Base-by-base conservation (phyloP, 2,113 vertebrate genomes). In the Ploceus nigricollis region DNA sequence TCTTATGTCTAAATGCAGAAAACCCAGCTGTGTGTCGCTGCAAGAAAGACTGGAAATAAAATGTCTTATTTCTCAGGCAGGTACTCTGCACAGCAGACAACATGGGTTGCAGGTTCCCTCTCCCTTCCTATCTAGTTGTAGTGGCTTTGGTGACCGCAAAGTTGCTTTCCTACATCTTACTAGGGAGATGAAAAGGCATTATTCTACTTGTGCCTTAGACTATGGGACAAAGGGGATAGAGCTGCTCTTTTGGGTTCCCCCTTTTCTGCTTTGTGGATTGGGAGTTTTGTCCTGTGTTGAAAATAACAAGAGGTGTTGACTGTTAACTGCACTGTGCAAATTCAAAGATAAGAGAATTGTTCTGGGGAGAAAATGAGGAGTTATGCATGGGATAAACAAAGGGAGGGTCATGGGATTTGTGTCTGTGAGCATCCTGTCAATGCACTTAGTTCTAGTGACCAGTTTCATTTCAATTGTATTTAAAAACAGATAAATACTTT, bases 1-100 rank as follows among this genome's bases (percentile, higher is more conserved):
- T 31, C 31, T 54, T 64, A 78, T 24, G 15, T 64, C 65, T 91
- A 92, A 93, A 91, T 64, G 76, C 60, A 96, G 80, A 78, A 93
- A 92, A 78, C 11, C 15, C 33, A 64, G 16, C 44, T 51, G 16
- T 3, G 6, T 77, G 31, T 75, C 22, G 22, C 47, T 70, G 39
- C 40, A 80, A 60, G 71, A 82, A 76, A 48, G 25, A 22, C 13
- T 60, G 47, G 51, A 78, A 89, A 87, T 71, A 51, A 63, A 93
- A 85, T 33, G 5, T 78, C 37, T 71, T 54, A 6, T 48, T 84
- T 87, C 50, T 87, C 35, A 79, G 75, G 30, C 23, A 28, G 45
- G 31, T 73, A 54, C 33, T 13, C 5, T 37, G 53, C 14, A 58
- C 17, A 51, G 30, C 30, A 87, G 57, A 35, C 20, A 70, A 4